Evolutionary conservation across 2,113 vertebrate genomes (phyloP), one percentile per base, ranked within the genome.

Genomic region (Phrynosoma platyrhinos): DNA sequence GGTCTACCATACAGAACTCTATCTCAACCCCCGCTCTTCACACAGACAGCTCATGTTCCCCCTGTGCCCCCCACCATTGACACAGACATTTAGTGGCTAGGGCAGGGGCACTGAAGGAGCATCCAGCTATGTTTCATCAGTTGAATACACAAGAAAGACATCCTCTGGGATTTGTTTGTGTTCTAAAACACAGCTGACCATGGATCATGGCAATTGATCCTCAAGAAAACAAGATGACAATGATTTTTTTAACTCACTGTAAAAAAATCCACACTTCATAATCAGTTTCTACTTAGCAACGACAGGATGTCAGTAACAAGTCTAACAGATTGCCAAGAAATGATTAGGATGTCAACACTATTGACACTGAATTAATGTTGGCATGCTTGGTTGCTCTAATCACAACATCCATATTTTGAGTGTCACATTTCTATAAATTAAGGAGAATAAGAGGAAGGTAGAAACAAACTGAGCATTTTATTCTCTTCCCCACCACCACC

Each of bases 381-480:
- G 84, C 88, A 92, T 85, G 23, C 79, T 84, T 91, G 52, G 83
- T 91, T 89, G 69, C 62, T 88, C 86, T 90, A 93, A 95, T 88
- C 83, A 89, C 91, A 79, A 66, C 83, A 93, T 92, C 91, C 82
- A 90, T 88, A 92, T 94, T 69, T 36, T 92, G 36, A 12, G 58
- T 91, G 88, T 80, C 88, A 85, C 92, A 47, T 91, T 94, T 91
- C 89, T 88, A 87, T 85, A 95, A 92, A 8, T 85, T 86, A 87
- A 84, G 89, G 87, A 25, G 23, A 78, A 53, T 78, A 52, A 83
- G 13, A 16, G 12, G n/a, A 32, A 47, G 13, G 58, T 20, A 36
- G 52, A 6, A 69, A 69, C 8, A 83, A 58, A 80, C n/a, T 58
- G 55, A 18, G 58, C 58, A 62, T 62, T 62, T 58, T 62, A 18